phyloP scores from a whole-genome alignment of 2,797 vertebrate genomes.

The Lepus townsendii region DNA sequence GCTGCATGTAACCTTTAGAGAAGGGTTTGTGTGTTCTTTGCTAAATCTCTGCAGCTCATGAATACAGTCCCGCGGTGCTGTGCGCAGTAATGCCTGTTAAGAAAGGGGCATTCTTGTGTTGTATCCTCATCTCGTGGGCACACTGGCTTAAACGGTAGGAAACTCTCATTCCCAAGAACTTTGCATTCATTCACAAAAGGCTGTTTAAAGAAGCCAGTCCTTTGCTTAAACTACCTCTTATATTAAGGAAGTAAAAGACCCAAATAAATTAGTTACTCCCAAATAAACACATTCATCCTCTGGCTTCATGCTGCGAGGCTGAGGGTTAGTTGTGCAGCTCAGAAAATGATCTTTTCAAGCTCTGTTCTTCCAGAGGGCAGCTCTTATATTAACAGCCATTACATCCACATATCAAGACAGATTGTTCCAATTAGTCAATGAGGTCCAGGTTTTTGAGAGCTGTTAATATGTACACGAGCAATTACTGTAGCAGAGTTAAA shows the following conservation, averaged over 20 bases:
- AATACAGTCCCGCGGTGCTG: not conserved
- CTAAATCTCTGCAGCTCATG: not conserved
- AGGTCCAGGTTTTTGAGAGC: conserved; percentile 73
- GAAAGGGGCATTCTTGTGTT: not conserved
- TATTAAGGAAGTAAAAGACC: conserved; percentile 46
- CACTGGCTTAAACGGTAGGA: conserved; percentile 5
- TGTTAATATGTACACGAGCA: conserved; percentile 74
- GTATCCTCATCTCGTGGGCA: not conserved
- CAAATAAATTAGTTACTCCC: conserved; percentile 53
- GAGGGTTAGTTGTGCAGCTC: not conserved
- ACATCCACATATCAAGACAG: conserved; percentile 66
- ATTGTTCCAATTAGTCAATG: conserved; percentile 74
- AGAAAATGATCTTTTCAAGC: conserved; percentile 38
- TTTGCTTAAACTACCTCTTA: not conserved
- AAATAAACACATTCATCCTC: conserved; percentile 53
- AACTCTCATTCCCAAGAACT: conserved; percentile 1
- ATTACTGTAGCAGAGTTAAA: conserved; percentile 72
- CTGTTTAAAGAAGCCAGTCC: not conserved
- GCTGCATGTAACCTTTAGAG: not conserved
- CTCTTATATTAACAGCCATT: conserved; percentile 64
- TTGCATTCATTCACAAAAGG: conserved; percentile 29
- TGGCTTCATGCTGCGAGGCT: not conserved
- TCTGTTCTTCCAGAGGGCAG: conserved; percentile 51
- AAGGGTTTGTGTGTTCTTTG: not conserved
- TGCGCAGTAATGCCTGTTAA: not conserved